Percentiles rank a stretch among this genome's conserved stretches.
phyloP scores from a whole-genome alignment of 1,140 invertebrate species.

The Cydia amplana region DNA sequence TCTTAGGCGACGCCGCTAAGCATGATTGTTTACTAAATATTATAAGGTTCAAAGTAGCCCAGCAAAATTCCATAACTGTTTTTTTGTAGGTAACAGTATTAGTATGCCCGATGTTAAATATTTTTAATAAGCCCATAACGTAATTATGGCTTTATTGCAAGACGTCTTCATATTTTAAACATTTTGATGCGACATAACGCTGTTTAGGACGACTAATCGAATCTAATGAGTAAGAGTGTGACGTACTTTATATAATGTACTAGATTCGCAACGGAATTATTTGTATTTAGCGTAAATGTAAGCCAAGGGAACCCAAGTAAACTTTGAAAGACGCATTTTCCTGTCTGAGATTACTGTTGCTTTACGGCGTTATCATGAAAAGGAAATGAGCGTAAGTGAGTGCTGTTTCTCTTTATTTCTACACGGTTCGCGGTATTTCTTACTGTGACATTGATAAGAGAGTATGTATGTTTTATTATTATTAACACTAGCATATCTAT shows the following conservation, averaged over 20 bases:
- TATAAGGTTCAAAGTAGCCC: no score
- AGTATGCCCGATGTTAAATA: no score
- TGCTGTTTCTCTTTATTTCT: slow-evolving; percentile 5
- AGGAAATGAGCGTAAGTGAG: slow-evolving; percentile 27
- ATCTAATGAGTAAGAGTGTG: no score
- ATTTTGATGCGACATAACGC: no score
- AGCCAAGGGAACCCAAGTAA: background rate
- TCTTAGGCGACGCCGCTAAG: no score
- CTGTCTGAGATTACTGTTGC: slow-evolving; percentile 6
- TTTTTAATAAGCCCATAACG: slow-evolving; percentile 8
- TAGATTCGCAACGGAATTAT: background rate
- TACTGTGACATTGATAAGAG: background rate
- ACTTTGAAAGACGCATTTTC: slow-evolving; percentile 7
- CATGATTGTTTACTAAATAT: no score
- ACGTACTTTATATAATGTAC: background rate
- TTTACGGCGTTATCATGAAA: slow-evolving; percentile 13
- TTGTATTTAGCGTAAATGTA: background rate
- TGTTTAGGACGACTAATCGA: no score
- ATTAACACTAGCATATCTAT: background rate
- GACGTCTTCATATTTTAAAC: no score
- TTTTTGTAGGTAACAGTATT: no score
- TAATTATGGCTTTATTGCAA: background rate
- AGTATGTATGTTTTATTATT: background rate
- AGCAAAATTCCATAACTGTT: no score
- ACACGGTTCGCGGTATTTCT: background rate